phyloP scores from a whole-genome alignment of 2,888 invertebrate species.

The Protodeltote pygarga region DNA sequence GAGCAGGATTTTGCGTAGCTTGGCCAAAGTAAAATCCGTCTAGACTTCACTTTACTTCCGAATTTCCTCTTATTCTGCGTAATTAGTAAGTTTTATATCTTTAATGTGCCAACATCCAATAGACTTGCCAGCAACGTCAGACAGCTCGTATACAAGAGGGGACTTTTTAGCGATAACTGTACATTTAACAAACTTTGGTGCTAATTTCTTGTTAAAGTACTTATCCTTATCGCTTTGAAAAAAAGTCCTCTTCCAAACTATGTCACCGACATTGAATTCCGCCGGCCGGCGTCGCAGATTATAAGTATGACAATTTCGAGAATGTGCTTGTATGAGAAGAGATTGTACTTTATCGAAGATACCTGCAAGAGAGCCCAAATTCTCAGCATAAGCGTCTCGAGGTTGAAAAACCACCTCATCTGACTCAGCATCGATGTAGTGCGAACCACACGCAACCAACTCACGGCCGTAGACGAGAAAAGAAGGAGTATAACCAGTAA shows the following conservation, averaged over 20 bases:
- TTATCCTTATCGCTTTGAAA: not conserved
- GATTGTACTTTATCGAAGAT: not conserved
- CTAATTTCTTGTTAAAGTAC: not conserved
- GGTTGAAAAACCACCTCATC: not conserved
- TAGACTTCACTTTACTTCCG: too few species aligned
- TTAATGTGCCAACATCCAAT: not conserved
- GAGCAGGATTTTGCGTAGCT: too few species aligned
- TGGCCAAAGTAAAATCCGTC: too few species aligned
- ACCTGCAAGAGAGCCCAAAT: not conserved
- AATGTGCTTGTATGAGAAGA: not conserved
- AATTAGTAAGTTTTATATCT: not conserved
- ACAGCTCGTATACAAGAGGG: not conserved
- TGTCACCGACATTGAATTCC: not conserved
- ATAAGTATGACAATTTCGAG: not conserved
- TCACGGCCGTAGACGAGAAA: not conserved
- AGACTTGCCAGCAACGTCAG: not conserved
- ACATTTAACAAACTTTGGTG: not conserved
- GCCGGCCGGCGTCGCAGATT: not conserved
- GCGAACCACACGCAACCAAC: not conserved
- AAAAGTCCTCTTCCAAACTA: not conserved
- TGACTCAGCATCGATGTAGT: not conserved
- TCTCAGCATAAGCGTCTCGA: slow-evolving; percentile 1
- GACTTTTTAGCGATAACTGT: not conserved
- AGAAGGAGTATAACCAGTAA: slow-evolving; percentile 1
- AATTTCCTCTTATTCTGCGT: not conserved